These are phyloP conservation scores for Brachynemurus nebulosus DNA, from an alignment of 2,888 invertebrate genomes.

Conservation along the genomic window DNA sequence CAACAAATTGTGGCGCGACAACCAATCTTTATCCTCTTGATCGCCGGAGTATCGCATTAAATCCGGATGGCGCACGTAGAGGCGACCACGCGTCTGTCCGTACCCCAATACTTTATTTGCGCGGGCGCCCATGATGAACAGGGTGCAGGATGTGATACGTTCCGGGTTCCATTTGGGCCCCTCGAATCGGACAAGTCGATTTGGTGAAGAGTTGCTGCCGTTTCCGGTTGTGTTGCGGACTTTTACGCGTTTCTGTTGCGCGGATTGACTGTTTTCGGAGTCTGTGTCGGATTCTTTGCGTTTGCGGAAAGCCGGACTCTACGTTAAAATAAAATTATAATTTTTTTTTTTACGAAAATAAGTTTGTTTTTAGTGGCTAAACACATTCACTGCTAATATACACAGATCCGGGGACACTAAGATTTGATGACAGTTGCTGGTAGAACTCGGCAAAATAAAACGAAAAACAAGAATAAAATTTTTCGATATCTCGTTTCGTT, in stretches of 20 bases:
- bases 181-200: constrained; percentile 36
- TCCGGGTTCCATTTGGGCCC: constrained; percentile 63
- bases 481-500: no score
- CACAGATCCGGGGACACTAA: no score
- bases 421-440: no score
- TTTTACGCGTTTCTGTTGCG: constrained; percentile 28
- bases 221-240: constrained; percentile 27
- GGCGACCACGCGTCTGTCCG: constrained; percentile 57
- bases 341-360: not conserved
- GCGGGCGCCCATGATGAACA: constrained; percentile 69
- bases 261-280: constrained; percentile 36
- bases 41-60: constrained; percentile 65
- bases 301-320: constrained; percentile 42
- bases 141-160: constrained; percentile 52
- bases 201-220: constrained; percentile 27
- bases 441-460: no score
- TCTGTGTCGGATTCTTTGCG: constrained; percentile 54
- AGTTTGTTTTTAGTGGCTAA: not conserved
- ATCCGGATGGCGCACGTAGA: constrained; percentile 65
- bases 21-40: constrained; percentile 68
- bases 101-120: constrained; percentile 59
- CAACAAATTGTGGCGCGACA: constrained; percentile 59
- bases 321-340: constrained; percentile 25
- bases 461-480: no score
- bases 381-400: no score